Evolutionary conservation across 2,797 vertebrate genomes (phyloP).

Genomic region (Catharus ustulatus): DNA sequence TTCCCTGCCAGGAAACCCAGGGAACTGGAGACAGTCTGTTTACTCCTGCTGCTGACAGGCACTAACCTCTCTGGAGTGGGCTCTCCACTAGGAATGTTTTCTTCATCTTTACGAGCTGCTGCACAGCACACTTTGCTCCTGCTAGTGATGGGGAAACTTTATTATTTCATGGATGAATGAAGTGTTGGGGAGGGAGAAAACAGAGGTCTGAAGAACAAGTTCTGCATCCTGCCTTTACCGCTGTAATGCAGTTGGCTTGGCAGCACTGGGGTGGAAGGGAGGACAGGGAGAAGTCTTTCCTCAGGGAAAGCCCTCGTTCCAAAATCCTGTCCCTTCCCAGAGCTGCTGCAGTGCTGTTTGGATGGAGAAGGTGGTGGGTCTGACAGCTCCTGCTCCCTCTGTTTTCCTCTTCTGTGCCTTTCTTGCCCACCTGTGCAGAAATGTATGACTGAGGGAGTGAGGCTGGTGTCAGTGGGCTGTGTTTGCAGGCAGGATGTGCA

Average conservation of each 20-base stretch:
- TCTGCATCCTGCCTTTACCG: neutral
- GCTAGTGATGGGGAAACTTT: neutral
- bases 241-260: neutral
- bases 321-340: neutral
- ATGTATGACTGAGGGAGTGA: neutral
- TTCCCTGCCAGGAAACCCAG: neutral
- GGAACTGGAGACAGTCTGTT: slow-evolving; percentile 11
- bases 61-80: neutral
- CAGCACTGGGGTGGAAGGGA: neutral
- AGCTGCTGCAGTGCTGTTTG: neutral
- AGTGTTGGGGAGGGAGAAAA: neutral
- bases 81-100: neutral
- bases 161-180: neutral
- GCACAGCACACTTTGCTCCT: neutral
- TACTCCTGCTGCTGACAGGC: neutral
- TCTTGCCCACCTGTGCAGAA: neutral
- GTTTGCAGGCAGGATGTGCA: neutral
- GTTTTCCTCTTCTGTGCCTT: neutral
- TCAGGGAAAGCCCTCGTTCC: neutral
- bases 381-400: neutral
- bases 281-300: neutral
- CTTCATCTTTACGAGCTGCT: neutral
- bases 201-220: neutral
- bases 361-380: neutral
- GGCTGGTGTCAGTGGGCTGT: neutral